Conservation (phyloP, 2,113 vertebrate species). For the Himantopus leucocephalus region DNA sequence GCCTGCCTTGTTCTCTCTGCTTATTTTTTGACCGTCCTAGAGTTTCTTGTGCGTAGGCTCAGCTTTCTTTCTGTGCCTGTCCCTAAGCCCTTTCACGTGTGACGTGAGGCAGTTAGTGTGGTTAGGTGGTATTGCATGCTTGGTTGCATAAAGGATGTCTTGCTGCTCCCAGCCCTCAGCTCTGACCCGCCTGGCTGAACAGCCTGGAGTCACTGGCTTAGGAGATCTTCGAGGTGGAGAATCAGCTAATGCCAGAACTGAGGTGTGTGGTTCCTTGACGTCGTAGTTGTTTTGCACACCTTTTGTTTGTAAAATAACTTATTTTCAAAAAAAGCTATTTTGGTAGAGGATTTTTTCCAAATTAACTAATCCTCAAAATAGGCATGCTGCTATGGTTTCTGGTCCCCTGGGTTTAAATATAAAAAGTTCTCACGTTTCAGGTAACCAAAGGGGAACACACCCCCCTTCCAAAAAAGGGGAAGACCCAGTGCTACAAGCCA, state of each 20-base stretch:
- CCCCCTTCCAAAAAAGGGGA: neutral
- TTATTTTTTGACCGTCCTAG: neutral
- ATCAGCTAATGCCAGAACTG: neutral
- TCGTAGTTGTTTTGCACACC: neutral
- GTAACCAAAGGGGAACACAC: neutral
- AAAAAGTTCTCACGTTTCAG: neutral
- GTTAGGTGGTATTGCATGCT: neutral
- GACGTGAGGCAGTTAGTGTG: neutral
- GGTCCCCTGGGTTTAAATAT: neutral
- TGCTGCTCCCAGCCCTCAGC: neutral
- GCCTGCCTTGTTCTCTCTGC: neutral
- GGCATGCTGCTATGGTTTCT: neutral
- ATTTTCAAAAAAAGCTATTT: neutral
- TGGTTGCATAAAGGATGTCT: neutral
- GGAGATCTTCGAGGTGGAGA: neutral
- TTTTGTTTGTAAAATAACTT: neutral
- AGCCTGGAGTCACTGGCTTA: neutral
- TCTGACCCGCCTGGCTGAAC: neutral
- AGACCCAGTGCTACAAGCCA: neutral
- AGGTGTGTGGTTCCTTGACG: neutral
- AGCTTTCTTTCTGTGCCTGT: neutral
- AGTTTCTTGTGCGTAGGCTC: neutral
- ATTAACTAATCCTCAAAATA: neutral
- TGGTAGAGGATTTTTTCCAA: neutral
- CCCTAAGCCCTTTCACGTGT: neutral